These are phyloP conservation scores for Tetragnatha montana DNA, from an alignment of 2,888 invertebrate genomes.

Conservation along the genomic window DNA sequence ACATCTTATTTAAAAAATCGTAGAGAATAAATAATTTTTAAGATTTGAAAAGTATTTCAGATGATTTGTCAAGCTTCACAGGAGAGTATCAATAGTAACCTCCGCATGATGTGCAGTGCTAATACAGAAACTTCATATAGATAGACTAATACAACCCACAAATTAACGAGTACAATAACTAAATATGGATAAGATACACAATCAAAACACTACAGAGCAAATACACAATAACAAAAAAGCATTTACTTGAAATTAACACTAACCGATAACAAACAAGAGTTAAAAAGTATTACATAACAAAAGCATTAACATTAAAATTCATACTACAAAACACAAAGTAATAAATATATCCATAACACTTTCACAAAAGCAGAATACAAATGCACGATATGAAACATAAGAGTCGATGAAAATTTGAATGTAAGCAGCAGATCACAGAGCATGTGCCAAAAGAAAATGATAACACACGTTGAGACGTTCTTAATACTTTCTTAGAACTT, in stretches of 20 bases:
- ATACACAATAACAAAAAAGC: constrained; percentile 22
- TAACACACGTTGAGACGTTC: constrained; percentile 18
- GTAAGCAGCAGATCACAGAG: constrained; percentile 8
- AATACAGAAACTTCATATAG: not conserved
- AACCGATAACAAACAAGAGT: not conserved
- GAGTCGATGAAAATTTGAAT: not conserved
- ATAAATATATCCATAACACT: constrained; percentile 6
- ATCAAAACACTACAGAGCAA: not conserved
- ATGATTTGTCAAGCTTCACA: constrained; percentile 10
- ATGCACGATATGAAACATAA: constrained; percentile 9
- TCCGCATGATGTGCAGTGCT: not conserved
- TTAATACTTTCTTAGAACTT: not conserved
- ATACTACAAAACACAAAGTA: constrained; percentile 12
- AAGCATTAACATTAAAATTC: not conserved
- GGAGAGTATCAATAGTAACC: not conserved
- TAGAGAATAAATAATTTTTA: not conserved
- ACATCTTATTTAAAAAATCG: not conserved
- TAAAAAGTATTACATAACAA: not conserved
- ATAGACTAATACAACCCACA: not conserved
- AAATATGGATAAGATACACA: constrained; percentile 5
- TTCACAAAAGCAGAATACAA: constrained; percentile 27
- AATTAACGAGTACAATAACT: constrained; percentile 3
- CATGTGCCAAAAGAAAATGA: not conserved
- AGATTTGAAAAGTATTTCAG: constrained; percentile 11
- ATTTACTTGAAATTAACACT: not conserved